These are phyloP conservation scores for Hydraecia micacea DNA, from an alignment of 2,888 invertebrate genomes.

Conservation along the genomic window DNA sequence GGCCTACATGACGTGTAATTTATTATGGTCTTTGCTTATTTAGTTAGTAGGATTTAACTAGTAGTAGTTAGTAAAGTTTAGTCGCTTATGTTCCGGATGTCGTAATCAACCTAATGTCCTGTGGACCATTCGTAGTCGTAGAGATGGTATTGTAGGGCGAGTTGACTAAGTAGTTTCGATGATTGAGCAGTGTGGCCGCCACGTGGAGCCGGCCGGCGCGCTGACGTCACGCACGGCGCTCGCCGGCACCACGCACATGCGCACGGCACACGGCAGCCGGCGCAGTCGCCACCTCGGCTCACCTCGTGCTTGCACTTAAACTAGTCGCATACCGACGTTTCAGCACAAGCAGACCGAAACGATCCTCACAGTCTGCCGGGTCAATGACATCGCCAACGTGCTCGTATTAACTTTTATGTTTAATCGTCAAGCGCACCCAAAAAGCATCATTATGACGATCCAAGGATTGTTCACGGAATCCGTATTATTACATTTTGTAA, in stretches of 20 bases:
- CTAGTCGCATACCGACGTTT: slow-evolving; percentile 84
- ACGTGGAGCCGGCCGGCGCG: slow-evolving; percentile 80
- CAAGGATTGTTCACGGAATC: slow-evolving; percentile 61
- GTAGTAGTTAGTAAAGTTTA: slow-evolving; percentile 25
- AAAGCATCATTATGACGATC: slow-evolving; percentile 59
- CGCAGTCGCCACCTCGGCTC: slow-evolving; percentile 66
- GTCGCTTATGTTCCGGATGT: slow-evolving; percentile 25
- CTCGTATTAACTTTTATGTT: slow-evolving; percentile 71
- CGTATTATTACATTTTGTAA: slow-evolving; percentile 42
- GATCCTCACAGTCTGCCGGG: slow-evolving; percentile 76
- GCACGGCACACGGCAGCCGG: slow-evolving; percentile 56
- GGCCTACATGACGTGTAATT: slow-evolving; percentile 72
- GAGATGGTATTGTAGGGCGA: slow-evolving; percentile 17
- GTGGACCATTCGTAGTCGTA: slow-evolving; percentile 9
- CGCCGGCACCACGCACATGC: slow-evolving; percentile 34
- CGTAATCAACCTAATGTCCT: slow-evolving; percentile 9
- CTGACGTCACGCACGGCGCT: slow-evolving; percentile 78
- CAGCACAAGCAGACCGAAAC: slow-evolving; percentile 86
- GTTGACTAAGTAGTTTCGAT: slow-evolving; percentile 35
- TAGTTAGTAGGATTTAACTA: slow-evolving; percentile 38
- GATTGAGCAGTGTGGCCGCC: slow-evolving; percentile 77
- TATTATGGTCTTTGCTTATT: slow-evolving; percentile 62
- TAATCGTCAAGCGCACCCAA: slow-evolving; percentile 70
- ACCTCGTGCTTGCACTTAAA: slow-evolving; percentile 77
- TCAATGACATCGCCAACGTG: slow-evolving; percentile 82